phyloP scores from a whole-genome alignment of 2,888 invertebrate genomes.

The Melangyna quadrimaculata region DNA sequence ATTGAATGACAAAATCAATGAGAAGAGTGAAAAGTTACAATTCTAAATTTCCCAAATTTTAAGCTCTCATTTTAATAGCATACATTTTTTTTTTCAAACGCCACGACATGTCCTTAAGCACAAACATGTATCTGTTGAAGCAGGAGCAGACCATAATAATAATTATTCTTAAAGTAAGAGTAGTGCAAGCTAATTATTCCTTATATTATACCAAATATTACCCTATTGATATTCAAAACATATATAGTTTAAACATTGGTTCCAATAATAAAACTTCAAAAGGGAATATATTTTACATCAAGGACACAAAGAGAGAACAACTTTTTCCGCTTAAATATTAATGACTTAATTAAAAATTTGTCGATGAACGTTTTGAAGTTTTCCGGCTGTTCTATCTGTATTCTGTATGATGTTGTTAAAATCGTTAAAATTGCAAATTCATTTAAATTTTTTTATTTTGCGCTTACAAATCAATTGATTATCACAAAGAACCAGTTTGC shows the following conservation, averaged over 20 bases:
- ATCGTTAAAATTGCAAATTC: not conserved
- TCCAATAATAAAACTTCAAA: not conserved
- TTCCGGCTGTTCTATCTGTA: not conserved
- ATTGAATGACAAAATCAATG: no score
- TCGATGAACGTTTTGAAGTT: not conserved
- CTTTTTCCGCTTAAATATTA: not conserved
- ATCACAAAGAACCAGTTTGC: not conserved
- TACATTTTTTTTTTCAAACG: not conserved
- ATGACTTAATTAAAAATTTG: slow-evolving; percentile 14
- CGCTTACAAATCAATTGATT: not conserved
- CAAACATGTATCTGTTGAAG: no score
- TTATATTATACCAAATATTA: not conserved
- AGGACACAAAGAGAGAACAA: not conserved
- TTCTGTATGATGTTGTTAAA: not conserved
- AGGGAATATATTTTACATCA: not conserved
- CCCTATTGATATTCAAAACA: not conserved
- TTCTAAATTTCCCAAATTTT: no score
- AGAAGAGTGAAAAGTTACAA: no score
- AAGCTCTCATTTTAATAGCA: no score
- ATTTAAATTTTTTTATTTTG: not conserved
- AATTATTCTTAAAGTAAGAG: not conserved
- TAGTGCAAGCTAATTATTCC: not conserved
- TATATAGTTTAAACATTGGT: no score
- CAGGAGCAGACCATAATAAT: no score
- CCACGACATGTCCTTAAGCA: not conserved